Base-by-base conservation (phyloP, 1,140 invertebrate genomes). In the Drosophila saltans region DNA sequence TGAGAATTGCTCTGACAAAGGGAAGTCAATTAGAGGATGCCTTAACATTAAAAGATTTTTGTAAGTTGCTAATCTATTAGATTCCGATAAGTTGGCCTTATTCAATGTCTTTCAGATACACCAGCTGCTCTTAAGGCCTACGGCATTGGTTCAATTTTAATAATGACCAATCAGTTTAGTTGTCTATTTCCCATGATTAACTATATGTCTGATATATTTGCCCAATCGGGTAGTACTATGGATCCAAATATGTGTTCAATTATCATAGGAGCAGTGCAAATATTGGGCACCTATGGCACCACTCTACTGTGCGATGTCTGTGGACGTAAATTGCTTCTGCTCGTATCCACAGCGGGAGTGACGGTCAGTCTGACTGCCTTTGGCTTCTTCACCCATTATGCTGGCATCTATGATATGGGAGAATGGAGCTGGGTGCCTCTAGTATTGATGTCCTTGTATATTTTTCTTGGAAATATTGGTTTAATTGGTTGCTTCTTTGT, bases 131-230 rank as follows among this genome's bases (percentile, higher is more conserved):
- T 80, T 0, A 76, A 43, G 6, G 79, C 85, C 2, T 90, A 85
- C 59, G 62, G 60, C 0, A 55, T 73, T 0, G 79, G 81, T 0
- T 7, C 65, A 1, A 78, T 89, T 2, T 16, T 91, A 0, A 7
- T 88, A 0, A 52, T 85, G 55, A 68, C 73, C 11, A 77, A 83
- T 56, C 80, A 81, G 33, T 89, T 89, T 6, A 82, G 80, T 6
- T 84, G 89, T 0, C 63, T 82, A 4, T 84, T 81, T 40, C 56
- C 84, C 21, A 79, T 91, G 70, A 75, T 86, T 45, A 91, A 75
- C 36, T 91, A 91, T 59, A 83, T 90, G 73, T 90, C 90, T 26
- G 93, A 92, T 0, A 97, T 96, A 80, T 97, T 96, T 80, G 72
- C 91, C 1, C 92, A 93, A 1, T 94, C 96, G 1, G 94, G 94